Base-by-base conservation (phyloP, 2,113 vertebrate genomes). In the Lichenostomus cassidix region DNA sequence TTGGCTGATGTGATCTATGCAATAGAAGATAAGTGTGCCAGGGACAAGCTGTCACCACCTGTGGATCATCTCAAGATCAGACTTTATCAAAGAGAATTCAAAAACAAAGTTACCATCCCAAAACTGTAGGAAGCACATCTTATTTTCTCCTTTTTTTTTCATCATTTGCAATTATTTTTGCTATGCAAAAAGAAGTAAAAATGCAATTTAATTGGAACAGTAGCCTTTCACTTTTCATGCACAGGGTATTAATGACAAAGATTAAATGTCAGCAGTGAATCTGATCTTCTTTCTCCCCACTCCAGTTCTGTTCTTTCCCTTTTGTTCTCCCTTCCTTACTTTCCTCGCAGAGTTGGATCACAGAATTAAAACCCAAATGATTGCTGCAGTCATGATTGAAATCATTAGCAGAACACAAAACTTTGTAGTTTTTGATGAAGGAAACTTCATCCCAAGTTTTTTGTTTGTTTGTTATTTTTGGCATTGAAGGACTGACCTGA, bases 181-280 rank as follows among this genome's bases (percentile, higher is more conserved):
- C 33, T 52, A 7, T 85, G 29, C 59, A 86, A 59, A 73, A 59
- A 70, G 63, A 74, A 44, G 31, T 49, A 39, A 74, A 93, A 89
- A 62, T 55, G 27, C 35, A 90, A 5, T 62, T 74, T 53, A 62
- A 69, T 33, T 83, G 39, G 42, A 81, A 35, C 41, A 83, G 77
- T 44, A 73, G 59, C 76, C 55, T 85, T 92, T 83, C 19, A 62
- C 11, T 73, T 88, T 93, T 83, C 27, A 33, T 2, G 13, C 55
- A 21, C 28, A 37, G 70, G 5, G 8, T 59, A 56, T 73, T 80
- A 35, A 58, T 88, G 79, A 49, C 35, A 52, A 42, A 70, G 78
- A 63, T 67, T 37, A n/a, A 91, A 81, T 67, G 52, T 55, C 87
- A 92, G 60, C 59, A 94, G 75, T 85, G 67, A 90, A 93, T 81